A percentile compares a stretch with the other conserved stretches of the same genome.
Conservation (phyloP, 2,888 invertebrate species). For the Drosophila testacea region DNA sequence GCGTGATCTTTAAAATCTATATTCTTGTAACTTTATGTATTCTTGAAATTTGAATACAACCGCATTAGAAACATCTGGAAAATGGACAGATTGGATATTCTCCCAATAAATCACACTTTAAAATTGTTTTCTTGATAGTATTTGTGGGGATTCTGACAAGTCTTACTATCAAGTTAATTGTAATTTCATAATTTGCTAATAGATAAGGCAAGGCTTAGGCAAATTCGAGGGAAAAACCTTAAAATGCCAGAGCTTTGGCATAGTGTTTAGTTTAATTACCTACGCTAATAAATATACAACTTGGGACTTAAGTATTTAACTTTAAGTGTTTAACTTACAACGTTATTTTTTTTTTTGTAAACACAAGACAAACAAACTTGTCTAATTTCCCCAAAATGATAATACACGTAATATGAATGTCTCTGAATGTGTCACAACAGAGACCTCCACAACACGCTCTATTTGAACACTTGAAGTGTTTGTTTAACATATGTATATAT, state of each 20-base stretch:
- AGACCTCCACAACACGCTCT: background rate
- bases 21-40: background rate
- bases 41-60: background rate
- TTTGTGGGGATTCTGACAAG: background rate
- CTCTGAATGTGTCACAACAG: conserved; percentile 2
- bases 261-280: conserved; percentile 1
- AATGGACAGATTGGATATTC: background rate
- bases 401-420: conserved; percentile 3
- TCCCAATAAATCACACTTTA: background rate
- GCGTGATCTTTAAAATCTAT: no score
- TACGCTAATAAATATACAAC: conserved; percentile 12
- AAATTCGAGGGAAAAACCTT: conserved; percentile 15
- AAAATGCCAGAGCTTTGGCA: conserved; percentile 5
- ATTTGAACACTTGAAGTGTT: background rate
- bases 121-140: background rate
- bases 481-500: background rate
- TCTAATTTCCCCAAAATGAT: conserved; percentile 2
- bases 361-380: conserved; percentile 3
- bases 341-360: background rate
- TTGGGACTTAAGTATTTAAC: background rate
- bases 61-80: background rate
- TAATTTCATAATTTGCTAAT: background rate
- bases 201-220: conserved; percentile 8
- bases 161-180: background rate
- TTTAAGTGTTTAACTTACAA: background rate